Conservation (phyloP, 2,888 invertebrate genomes). For the Hedychridium roseum region DNA sequence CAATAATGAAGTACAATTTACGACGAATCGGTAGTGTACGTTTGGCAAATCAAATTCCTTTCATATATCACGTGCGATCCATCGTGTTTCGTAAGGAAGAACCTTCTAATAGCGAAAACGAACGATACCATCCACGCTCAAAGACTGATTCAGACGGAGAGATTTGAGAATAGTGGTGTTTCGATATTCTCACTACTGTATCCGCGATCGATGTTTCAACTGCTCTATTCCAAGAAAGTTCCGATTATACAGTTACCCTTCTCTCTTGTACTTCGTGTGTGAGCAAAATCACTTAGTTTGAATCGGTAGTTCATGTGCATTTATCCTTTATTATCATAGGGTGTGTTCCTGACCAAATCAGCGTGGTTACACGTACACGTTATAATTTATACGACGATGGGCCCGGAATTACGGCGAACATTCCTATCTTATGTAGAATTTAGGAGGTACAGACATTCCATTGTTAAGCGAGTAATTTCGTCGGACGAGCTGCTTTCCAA, state of each 20-base stretch:
- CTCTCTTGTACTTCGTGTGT: too few species aligned
- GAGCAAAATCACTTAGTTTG: conserved; percentile 44
- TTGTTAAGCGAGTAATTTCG: conserved; percentile 44
- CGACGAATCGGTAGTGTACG: conserved; percentile 48
- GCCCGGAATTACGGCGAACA: conserved; percentile 55
- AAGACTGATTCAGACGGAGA: conserved; percentile 39
- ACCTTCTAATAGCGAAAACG: too few species aligned
- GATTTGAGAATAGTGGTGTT: too few species aligned
- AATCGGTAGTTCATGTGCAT: conserved; percentile 30
- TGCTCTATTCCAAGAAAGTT: too few species aligned
- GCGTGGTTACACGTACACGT: conserved; percentile 56
- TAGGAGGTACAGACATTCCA: conserved; percentile 57
- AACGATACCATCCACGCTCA: too few species aligned
- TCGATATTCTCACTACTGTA: too few species aligned
- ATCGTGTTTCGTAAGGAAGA: too few species aligned
- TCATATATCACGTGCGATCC: too few species aligned
- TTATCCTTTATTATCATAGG: conserved; percentile 41
- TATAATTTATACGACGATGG: conserved; percentile 38
- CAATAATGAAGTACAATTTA: conserved; percentile 57
- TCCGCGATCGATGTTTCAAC: too few species aligned
- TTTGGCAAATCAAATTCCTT: conserved; percentile 51
- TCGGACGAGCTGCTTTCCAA: conserved; percentile 48
- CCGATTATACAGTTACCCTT: too few species aligned
- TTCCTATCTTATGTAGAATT: conserved; percentile 52
- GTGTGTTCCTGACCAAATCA: conserved; percentile 61